Evolutionary conservation across 2,113 vertebrate species (phyloP).

Genomic region (Hypomesus transpacificus): DNA sequence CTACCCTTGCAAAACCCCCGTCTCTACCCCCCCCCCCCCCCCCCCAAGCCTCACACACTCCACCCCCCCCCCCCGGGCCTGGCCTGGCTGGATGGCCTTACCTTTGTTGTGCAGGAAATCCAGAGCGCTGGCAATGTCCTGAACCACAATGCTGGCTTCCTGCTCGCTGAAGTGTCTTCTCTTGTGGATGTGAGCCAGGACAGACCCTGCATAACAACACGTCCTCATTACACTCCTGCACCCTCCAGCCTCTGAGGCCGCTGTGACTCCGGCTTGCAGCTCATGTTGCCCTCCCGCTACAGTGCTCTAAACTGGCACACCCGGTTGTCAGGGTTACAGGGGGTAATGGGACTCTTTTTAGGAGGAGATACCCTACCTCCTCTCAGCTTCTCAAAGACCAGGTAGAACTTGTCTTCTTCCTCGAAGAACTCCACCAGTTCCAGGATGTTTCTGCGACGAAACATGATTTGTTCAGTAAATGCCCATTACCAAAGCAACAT

Average conservation of each 20-base stretch:
- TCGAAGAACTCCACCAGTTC: conserved; percentile 98
- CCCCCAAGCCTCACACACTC: neutral
- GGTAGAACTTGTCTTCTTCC: conserved; percentile 96
- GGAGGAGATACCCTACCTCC: conserved; percentile 74
- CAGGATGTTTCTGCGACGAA: conserved; percentile 82
- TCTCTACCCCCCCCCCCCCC: neutral
- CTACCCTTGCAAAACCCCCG: neutral
- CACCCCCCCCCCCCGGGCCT: no score
- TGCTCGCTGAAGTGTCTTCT: conserved; percentile 91
- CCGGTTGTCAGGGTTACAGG: neutral
- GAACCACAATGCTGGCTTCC: conserved; percentile 92
- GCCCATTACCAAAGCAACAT: neutral
- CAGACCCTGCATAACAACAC: conserved; percentile 75
- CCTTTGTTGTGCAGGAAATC: conserved; percentile 98
- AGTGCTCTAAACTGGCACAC: no score
- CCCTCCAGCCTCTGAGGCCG: no score
- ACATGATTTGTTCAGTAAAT: neutral
- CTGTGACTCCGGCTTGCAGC: neutral
- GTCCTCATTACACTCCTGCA: no score
- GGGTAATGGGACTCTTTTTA: neutral
- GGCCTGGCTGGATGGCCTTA: conserved; percentile 40
- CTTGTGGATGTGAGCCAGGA: conserved; percentile 93
- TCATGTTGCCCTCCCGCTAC: neutral
- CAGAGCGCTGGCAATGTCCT: conserved; percentile 93
- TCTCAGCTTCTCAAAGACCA: conserved; percentile 97